Evolutionary conservation across 1,140 invertebrate genomes (phyloP), one percentile per base, ranked within the genome.

Genomic region (Luehdorfia chinensis): DNA sequence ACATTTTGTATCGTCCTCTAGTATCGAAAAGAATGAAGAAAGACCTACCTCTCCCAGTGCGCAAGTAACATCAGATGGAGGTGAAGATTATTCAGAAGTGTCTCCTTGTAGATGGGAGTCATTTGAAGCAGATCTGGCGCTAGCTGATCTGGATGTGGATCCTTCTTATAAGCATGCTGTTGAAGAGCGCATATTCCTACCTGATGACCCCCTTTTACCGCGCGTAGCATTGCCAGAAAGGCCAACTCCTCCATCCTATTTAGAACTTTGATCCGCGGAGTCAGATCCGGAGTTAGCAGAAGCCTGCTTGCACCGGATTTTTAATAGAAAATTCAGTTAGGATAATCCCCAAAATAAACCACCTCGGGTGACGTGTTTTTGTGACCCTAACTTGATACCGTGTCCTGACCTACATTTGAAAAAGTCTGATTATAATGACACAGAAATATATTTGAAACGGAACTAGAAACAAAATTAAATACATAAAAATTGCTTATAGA

Each of bases 151-250:
- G 59, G 84, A 88, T 48, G 60, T 88, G 1, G 87, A 88, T 51
- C 85, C 85, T 1, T 87, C 84, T 39, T 88, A 85, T 47, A 87
- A 87, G 55, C 85, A 89, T n/a, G 89, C 88, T 31, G 89, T 90
- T 0, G 89, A 90, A 58, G 89, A 90, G 59, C 84, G 86, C 43
- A 89, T 90, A 39, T 90, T 90, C 48, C 61, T 89, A 51, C 86
- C 87, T 1, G 88, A 88, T 16, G 83, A 68, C 54, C 71, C 56
- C 31, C 68, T 73, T 44, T 59, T 76, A 44, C 81, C 61, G 34
- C 71, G 69, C 23, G 68, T 81, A 16, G 58, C 66, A 15, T 36
- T 84, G 1, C 80, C 79, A 23, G 83, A 84, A 41, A 46, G 75
- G 33, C 79, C 83, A 7, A 84, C 80, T 3, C 83, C 83, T 7